Evolutionary conservation across 2,113 vertebrate genomes (phyloP), one percentile per base, ranked within the genome.

Genomic region (Phodopus roborovskii): DNA sequence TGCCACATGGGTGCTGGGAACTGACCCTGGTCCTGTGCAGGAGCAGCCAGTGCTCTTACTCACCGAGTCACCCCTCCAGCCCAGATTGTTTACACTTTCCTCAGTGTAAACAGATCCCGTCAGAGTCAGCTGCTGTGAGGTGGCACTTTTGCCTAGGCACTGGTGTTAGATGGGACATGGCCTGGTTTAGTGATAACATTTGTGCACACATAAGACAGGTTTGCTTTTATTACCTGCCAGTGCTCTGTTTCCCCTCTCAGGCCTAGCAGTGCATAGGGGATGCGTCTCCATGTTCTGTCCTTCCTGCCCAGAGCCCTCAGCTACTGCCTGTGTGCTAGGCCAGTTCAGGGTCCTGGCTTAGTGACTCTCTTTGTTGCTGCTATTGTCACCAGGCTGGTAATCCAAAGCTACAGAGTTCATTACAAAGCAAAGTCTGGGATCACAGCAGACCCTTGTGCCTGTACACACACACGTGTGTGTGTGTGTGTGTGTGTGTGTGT

Each of bases 241-340:
- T 15, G 0, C 88, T 85, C 64, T 36, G 3, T n/a, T 39, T 79
- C 71, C 66, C 39, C 30, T n/a, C 22, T 13, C 62, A 15, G 2
- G 28, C 39, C 50, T 70, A 7, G 39, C 20, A 33, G 15, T 62
- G 5, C n/a, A 2, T 33, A 24, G 45, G 36, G 78, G 36, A 39
- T 66, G 20, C 60, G 48, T 11, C 60, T 85, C 2, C 16, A 30
- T 66, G 26, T 24, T 39, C 0, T 3, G 1, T 79, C 24, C 33
- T 19, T n/a, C 8, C 7, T 74, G 13, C 68, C 42, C 42, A 92
- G 73, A 66, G 9, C 16, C 39, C 33, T 36, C 3, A 4, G 26
- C 22, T 0, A 5, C 17, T 13, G 9, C 42, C 39, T 83, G 16
- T 42, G 1, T 1, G 0, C 39, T 66, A 39, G 2, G 39, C 39